Percentiles rank a stretch among this genome's conserved stretches.
Evolutionary conservation across 2,888 invertebrate genomes (phyloP).

Genomic region (Agriotes lineatus): DNA sequence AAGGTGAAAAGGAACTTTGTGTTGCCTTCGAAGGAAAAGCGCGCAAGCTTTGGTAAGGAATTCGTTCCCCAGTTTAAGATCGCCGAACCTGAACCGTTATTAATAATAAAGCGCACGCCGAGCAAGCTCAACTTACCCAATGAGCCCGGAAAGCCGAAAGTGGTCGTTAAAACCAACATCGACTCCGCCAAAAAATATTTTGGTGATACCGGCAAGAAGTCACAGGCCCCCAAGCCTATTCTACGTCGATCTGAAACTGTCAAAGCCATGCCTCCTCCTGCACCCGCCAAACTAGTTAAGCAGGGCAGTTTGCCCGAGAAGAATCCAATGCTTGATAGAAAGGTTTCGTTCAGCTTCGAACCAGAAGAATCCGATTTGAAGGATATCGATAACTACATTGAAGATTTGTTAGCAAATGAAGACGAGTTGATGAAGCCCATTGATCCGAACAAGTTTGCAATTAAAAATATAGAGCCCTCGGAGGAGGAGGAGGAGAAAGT

Average conservation of each 20-base stretch:
- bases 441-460: conserved; percentile 50
- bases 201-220: conserved; percentile 55
- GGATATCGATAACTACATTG: conserved; percentile 63
- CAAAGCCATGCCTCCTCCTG: conserved; percentile 35
- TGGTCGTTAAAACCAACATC: conserved; percentile 59
- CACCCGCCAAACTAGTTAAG: conserved; percentile 45
- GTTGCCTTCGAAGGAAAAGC: conserved; percentile 57
- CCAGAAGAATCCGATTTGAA: conserved; percentile 63
- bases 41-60: conserved; percentile 60
- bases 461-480: not conserved
- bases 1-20: conserved; percentile 58
- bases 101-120: conserved; percentile 65
- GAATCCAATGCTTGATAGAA: conserved; percentile 40
- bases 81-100: conserved; percentile 60
- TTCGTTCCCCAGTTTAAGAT: conserved; percentile 59
- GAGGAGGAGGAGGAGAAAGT: conserved; percentile 52
- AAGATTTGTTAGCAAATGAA: conserved; percentile 62
- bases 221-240: conserved; percentile 43
- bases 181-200: conserved; percentile 64
- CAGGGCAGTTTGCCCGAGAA: conserved; percentile 59
- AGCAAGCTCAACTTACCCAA: conserved; percentile 64
- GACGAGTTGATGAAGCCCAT: conserved; percentile 63
- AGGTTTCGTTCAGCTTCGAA: conserved; percentile 63
- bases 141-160: conserved; percentile 63
- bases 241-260: conserved; percentile 51